A percentile compares a stretch with the other conserved stretches of the same genome.
Conservation (phyloP, 2,113 vertebrate genomes). For the Urocolius indicus region DNA sequence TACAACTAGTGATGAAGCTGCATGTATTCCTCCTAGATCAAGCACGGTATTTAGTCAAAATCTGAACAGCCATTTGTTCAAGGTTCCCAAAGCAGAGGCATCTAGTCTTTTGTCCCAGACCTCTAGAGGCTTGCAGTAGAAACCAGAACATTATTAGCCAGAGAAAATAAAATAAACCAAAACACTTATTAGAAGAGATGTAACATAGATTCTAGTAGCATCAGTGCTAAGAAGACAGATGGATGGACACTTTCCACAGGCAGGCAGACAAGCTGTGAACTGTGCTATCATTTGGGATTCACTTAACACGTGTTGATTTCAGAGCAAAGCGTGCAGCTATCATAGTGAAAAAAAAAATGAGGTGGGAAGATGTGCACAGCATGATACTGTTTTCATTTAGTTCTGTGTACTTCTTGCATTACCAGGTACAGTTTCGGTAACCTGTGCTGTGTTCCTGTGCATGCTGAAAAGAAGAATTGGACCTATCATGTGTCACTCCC, state of each 20-base stretch:
- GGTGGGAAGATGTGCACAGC: not conserved
- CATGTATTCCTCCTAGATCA: not conserved
- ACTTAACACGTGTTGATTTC: not conserved
- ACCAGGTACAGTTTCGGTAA: not conserved
- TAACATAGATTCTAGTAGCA: not conserved
- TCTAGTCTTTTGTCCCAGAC: not conserved
- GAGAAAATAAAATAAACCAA: not conserved
- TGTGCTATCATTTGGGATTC: not conserved
- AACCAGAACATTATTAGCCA: not conserved
- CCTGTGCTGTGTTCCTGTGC: not conserved
- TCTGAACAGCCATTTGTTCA: not conserved
- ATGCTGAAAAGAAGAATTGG: not conserved
- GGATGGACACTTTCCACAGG: not conserved
- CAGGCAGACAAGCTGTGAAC: not conserved
- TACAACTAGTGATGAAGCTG: not conserved
- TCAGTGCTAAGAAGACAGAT: not conserved
- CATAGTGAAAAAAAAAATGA: not conserved
- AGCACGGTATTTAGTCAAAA: not conserved
- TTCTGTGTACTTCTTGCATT: not conserved
- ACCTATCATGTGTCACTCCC: accelerated
- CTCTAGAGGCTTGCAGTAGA: not conserved
- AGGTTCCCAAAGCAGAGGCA: not conserved
- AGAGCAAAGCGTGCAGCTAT: not conserved
- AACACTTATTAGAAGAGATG: not conserved
- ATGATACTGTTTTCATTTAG: not conserved